phyloP scores from a whole-genome alignment of 2,113 vertebrate genomes.

The Otolemur garnettii region DNA sequence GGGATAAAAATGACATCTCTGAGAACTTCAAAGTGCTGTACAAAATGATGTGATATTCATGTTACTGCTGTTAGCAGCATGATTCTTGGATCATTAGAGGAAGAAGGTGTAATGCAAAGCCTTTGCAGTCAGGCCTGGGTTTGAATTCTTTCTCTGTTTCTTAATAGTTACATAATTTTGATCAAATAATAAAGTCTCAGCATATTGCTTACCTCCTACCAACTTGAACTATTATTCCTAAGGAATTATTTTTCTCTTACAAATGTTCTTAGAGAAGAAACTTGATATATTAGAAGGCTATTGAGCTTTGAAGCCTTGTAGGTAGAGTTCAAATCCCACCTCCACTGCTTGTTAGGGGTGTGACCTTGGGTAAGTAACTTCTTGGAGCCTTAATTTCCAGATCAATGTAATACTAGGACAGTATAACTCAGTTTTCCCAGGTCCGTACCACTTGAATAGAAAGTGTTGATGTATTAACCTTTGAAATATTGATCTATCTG shows the following conservation, averaged over 20 bases:
- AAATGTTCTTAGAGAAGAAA: constrained; percentile 44
- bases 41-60: background rate
- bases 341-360: background rate
- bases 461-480: background rate
- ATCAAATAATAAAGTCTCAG: background rate
- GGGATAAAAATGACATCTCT: background rate
- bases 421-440: background rate
- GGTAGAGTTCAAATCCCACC: background rate
- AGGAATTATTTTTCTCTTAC: background rate
- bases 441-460: background rate
- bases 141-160: background rate
- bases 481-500: background rate
- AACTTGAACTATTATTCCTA: background rate
- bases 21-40: background rate
- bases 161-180: background rate
- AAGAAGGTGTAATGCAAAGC: background rate
- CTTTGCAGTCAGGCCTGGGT: background rate
- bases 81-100: background rate
- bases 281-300: background rate
- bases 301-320: constrained; percentile 3
- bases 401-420: background rate
- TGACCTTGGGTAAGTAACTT: background rate
- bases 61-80: background rate
- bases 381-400: background rate
- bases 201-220: background rate